These are phyloP conservation scores for Pluvianellus socialis DNA, from an alignment of 2,113 vertebrate genomes.

Conservation along the genomic window DNA sequence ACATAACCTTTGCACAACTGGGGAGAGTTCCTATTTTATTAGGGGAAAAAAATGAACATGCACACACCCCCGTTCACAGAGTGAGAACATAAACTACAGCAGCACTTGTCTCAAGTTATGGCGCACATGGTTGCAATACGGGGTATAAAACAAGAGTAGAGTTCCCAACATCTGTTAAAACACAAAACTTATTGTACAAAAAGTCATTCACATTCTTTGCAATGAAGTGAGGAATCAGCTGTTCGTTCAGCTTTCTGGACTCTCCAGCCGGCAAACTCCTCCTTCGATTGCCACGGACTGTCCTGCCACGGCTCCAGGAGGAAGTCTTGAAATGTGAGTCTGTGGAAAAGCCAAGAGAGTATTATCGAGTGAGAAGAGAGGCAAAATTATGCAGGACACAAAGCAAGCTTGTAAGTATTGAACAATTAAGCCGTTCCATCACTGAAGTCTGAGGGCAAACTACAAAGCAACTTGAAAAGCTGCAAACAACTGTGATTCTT, in stretches of 20 bases:
- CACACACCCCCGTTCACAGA: background rate
- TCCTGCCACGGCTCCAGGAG: slow-evolving; percentile 92
- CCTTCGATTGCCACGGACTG: slow-evolving; percentile 99
- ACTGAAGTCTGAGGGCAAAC: background rate
- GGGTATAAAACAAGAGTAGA: slow-evolving; percentile 72
- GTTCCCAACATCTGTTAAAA: slow-evolving; percentile 76
- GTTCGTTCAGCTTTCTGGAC: slow-evolving; percentile 79
- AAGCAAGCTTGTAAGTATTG: background rate
- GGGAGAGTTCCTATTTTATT: slow-evolving; percentile 53
- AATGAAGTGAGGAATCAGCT: slow-evolving; percentile 56
- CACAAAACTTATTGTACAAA: slow-evolving; percentile 69
- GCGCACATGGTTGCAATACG: slow-evolving; percentile 54
- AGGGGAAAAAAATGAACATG: slow-evolving; percentile 14
- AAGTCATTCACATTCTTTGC: slow-evolving; percentile 49
- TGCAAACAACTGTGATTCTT: background rate
- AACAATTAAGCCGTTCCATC: background rate
- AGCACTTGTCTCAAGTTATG: slow-evolving; percentile 68
- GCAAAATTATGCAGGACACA: background rate
- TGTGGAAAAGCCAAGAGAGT: slow-evolving; percentile 67
- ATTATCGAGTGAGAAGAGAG: background rate
- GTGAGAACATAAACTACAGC: slow-evolving; percentile 67
- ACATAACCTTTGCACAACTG: slow-evolving; percentile 38
- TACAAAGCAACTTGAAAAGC: slow-evolving; percentile 6
- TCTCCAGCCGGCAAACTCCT: slow-evolving; percentile 93
- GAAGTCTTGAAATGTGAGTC: slow-evolving; percentile 98